Evolutionary conservation across 2,113 vertebrate species (phyloP).

Genomic region (Pandion haliaetus): DNA sequence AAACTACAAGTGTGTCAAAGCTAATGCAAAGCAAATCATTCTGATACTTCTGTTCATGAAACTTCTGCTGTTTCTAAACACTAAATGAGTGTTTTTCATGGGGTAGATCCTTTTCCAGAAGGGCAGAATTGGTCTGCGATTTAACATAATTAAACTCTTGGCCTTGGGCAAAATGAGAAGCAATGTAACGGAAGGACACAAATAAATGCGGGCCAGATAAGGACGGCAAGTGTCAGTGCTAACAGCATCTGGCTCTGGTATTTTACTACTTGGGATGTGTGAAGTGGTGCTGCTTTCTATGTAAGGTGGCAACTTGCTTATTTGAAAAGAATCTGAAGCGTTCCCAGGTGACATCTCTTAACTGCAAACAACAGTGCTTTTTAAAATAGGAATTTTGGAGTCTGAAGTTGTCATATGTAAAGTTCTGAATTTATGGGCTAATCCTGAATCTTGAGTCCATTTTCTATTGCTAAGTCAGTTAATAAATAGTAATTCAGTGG

Average conservation of each 20-base stretch:
- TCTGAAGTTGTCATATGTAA: neutral
- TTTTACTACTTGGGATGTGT: neutral
- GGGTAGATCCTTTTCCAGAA: neutral
- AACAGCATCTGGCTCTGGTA: neutral
- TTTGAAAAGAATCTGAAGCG: neutral
- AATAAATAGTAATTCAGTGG: neutral
- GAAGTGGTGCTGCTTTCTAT: neutral
- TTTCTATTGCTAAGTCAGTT: neutral
- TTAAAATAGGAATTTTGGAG: neutral
- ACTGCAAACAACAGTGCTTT: neutral
- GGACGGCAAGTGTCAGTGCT: neutral
- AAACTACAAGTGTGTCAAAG: neutral
- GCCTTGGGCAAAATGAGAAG: neutral
- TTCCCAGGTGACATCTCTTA: neutral
- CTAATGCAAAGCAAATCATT: neutral
- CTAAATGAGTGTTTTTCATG: neutral
- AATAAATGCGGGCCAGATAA: accelerated
- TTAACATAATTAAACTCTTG: neutral
- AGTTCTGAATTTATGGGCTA: neutral
- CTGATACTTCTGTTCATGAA: neutral
- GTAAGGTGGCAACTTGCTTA: neutral
- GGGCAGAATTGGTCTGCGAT: neutral
- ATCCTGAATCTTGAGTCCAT: neutral
- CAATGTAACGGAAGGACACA: accelerated
- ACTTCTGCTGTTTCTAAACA: neutral